Percentiles rank a stretch among this genome's conserved stretches.
Conservation (phyloP, 2,888 invertebrate species). For the Epirrhoe alternata region DNA sequence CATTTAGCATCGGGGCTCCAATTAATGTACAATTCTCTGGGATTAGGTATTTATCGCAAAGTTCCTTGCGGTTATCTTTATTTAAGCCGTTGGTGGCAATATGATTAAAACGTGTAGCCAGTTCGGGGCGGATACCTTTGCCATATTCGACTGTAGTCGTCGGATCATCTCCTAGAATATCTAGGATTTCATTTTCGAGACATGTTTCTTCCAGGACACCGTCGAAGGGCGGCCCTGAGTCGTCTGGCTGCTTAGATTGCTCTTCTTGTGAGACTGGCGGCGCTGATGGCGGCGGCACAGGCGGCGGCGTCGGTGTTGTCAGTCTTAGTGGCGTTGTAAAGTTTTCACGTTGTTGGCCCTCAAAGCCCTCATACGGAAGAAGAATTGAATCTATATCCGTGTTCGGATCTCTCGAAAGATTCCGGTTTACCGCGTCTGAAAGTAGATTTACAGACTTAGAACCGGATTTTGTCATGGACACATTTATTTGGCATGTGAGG, state of each 20-base stretch:
- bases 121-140: slow-evolving; percentile 2
- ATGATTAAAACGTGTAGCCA: slow-evolving; percentile 1
- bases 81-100: slow-evolving; percentile 3
- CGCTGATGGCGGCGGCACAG: neutral
- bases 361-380: neutral
- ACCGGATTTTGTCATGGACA: neutral
- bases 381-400: slow-evolving; percentile 1
- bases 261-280: neutral
- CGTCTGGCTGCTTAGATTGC: neutral
- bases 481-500: neutral
- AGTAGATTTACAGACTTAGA: neutral
- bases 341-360: no score
- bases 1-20: slow-evolving; percentile 1
- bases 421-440: neutral
- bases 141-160: slow-evolving; percentile 9
- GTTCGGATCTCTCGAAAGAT: neutral
- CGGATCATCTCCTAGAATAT: slow-evolving; percentile 7
- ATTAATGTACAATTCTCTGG: slow-evolving; percentile 1
- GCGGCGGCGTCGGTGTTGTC: neutral
- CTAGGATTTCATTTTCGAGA: neutral
- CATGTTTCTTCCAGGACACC: neutral
- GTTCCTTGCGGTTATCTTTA: slow-evolving; percentile 1
- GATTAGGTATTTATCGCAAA: slow-evolving; percentile 2
- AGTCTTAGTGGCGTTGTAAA: neutral
- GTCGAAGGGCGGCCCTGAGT: neutral